A percentile compares a stretch with the other conserved stretches of the same genome.
phyloP scores from a whole-genome alignment of 1,140 invertebrate genomes.

The Mercenaria mercenaria region DNA sequence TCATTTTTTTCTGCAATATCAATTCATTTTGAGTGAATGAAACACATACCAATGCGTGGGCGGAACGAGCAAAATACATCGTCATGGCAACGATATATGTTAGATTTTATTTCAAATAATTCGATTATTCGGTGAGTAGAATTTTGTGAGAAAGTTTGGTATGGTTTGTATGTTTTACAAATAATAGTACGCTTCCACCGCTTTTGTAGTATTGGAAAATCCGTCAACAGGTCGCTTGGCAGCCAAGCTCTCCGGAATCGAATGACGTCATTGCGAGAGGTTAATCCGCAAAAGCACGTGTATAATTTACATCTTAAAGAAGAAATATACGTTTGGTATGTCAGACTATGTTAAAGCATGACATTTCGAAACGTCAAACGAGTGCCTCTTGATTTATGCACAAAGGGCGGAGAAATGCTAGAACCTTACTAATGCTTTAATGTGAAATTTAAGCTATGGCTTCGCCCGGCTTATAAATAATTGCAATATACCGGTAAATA shows the following conservation, averaged over 20 bases:
- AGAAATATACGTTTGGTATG: slow-evolving; percentile 38
- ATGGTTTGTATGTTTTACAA: slow-evolving; percentile 46
- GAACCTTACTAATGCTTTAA: neutral
- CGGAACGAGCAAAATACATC: slow-evolving; percentile 10
- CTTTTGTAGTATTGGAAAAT: slow-evolving; percentile 43
- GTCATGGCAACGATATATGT: neutral
- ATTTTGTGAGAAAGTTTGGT: slow-evolving; percentile 26
- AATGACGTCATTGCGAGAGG: slow-evolving; percentile 51
- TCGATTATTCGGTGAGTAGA: slow-evolving; percentile 38
- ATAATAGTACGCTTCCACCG: slow-evolving; percentile 26
- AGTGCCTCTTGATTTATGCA: slow-evolving; percentile 46
- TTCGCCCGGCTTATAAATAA: slow-evolving; percentile 47
- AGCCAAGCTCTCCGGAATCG: slow-evolving; percentile 22
- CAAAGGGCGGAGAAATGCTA: slow-evolving; percentile 29
- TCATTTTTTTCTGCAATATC: slow-evolving; percentile 41
- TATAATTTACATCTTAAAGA: slow-evolving; percentile 45
- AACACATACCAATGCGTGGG: slow-evolving; percentile 35
- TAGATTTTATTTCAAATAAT: slow-evolving; percentile 26
- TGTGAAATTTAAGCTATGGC: slow-evolving; percentile 12
- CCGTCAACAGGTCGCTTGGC: slow-evolving; percentile 50
- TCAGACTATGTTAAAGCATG: slow-evolving; percentile 38
- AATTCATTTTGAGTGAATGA: slow-evolving; percentile 43
- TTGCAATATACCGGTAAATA: slow-evolving; percentile 43
- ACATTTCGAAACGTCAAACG: slow-evolving; percentile 45
- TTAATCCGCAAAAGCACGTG: slow-evolving; percentile 47